phyloP scores from a whole-genome alignment of 2,113 vertebrate species.

The Tiliqua scincoides region DNA sequence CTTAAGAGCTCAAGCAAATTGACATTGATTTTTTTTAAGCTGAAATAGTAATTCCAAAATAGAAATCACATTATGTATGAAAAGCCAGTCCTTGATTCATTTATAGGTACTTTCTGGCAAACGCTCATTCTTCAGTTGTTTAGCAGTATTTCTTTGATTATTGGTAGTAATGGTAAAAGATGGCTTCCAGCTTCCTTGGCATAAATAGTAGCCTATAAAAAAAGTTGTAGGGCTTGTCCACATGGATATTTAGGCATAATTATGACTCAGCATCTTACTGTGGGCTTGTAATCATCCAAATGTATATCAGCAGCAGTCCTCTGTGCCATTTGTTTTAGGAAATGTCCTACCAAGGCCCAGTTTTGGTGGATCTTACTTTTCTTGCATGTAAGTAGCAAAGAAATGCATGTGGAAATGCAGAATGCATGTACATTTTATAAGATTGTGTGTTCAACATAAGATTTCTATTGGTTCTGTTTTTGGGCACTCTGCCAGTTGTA shows the following conservation, averaged over 20 bases:
- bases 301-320: neutral
- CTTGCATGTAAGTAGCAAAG: neutral
- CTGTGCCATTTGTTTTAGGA: neutral
- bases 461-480: too few relatives aligned
- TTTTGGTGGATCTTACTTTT: neutral
- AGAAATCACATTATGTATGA: constrained; percentile 3
- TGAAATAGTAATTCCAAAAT: neutral
- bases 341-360: neutral
- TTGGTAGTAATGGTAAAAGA: neutral
- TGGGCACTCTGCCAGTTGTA: too few relatives aligned
- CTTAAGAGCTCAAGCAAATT: constrained; percentile 20
- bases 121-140: constrained; percentile 13
- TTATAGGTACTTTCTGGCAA: constrained; percentile 19
- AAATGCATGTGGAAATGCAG: neutral
- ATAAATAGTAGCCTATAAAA: neutral
- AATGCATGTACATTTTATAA: neutral
- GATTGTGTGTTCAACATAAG: neutral
- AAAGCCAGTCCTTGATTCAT: neutral
- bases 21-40: constrained; percentile 6
- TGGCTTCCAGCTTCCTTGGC: neutral
- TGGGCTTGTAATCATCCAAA: neutral
- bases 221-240: neutral
- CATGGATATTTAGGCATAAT: neutral
- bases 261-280: neutral
- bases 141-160: neutral